phyloP scores from a whole-genome alignment of 2,797 vertebrate genomes.

The Atherinosoma microstoma region DNA sequence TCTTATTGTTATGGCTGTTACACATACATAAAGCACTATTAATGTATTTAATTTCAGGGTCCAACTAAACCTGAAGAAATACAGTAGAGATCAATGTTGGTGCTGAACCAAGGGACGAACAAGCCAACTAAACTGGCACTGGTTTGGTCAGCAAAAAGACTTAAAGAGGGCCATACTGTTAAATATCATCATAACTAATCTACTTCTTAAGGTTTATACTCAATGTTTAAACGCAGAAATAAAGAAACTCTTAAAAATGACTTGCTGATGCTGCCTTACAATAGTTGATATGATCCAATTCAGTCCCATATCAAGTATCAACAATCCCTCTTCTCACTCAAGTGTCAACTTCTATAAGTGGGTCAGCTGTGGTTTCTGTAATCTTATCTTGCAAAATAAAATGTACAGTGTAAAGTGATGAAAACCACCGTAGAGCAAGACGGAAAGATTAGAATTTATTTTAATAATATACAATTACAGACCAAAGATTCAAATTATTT shows the following conservation, averaged over 20 bases:
- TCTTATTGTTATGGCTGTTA: not conserved
- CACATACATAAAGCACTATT: not conserved
- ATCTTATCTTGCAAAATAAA: slow-evolving; percentile 18
- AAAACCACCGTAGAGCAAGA: not conserved
- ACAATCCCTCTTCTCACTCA: slow-evolving; percentile 1
- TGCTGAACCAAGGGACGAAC: not conserved
- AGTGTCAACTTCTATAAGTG: slow-evolving; percentile 34
- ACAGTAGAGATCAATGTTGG: not conserved
- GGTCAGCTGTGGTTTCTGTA: slow-evolving; percentile 27
- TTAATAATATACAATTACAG: not conserved
- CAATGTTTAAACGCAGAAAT: not conserved
- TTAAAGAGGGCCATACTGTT: not conserved
- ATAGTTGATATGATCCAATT: not conserved
- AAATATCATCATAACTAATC: not conserved
- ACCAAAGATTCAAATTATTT: not conserved
- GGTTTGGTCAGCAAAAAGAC: not conserved
- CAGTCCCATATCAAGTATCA: not conserved
- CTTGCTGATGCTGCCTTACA: not conserved
- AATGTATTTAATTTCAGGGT: not conserved
- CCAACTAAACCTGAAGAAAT: not conserved
- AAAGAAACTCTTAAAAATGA: not conserved
- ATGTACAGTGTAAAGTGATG: not conserved
- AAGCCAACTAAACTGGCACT: not conserved
- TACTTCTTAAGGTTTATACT: not conserved
- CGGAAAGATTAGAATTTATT: not conserved